Evolutionary conservation across 1,140 invertebrate genomes (phyloP), one percentile per base, ranked within the genome.

Genomic region (Nilaparvata lugens): DNA sequence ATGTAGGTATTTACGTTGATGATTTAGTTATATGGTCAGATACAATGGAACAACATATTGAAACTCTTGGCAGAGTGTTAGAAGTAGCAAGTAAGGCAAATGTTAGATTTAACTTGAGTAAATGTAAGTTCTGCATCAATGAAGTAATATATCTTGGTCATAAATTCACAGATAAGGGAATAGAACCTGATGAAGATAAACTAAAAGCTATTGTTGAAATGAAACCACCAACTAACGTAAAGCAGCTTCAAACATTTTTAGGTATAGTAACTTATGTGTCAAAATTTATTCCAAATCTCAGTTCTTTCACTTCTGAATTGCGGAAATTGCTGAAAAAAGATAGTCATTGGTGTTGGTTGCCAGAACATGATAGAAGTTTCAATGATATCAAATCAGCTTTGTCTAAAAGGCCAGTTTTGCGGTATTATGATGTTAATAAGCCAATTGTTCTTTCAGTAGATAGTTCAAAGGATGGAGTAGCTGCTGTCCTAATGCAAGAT

Each of bases 91-190:
- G 16, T 43, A 18, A 31, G 24, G 42, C 24, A 42, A 61, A 61
- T 61, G 21, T 54, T 16, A 61, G 14, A 53, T 53, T 61, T 5
- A 61, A 61, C 13, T 42, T 42, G 42, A 18, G 42, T 38, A 61
- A 61, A 42, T 61, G 52, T 42, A 53, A 61, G n/a, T 61, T 61
- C 25, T 40, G 9, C 38, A 31, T 52, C 35, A 40, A 28, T 6
- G 28, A 16, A 54, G 21, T 54, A 1, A 16, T 4, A 13, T 61
- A 38, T 61, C 25, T 52, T 18, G 51, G 52, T 19, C 48, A 60
- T 35, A 35, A 28, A 18, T 53, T 61, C 16, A 38, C 18, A 38
- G 13, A 14, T 18, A 51, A 16, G 42, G 59, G 51, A 2, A 31
- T 61, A 11, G 16, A 38, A 21, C 23, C 35, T 18, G 59, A 61